Evolutionary conservation across 2,113 vertebrate species (phyloP), one percentile per base, ranked within the genome.

Genomic region (Pavo muticus): DNA sequence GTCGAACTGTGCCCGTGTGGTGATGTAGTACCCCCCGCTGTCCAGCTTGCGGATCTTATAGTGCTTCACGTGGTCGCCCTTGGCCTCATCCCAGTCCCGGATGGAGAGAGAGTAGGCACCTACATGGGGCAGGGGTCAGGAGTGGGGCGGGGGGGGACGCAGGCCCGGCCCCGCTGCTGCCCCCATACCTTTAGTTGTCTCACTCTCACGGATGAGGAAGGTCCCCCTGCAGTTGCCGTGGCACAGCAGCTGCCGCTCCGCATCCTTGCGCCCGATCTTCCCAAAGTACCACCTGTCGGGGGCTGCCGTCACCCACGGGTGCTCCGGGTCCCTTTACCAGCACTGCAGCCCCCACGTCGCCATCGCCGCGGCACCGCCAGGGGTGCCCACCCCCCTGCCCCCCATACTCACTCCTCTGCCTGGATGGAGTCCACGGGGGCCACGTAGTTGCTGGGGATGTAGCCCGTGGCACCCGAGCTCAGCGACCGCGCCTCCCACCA

Each of bases 1-100:
- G 78, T 98, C 97, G 20, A 99, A 99, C 98, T 99, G 99, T 30
- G 98, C 98, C 2, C 99, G 97, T 0, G 99, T 99, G 91, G 99
- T 99, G 98, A 99, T 99, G 97, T 99, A 99, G 97, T 98, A 99
- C 35, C 99, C 99, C 1, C 99, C 99, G 0, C 96, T 99, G 95
- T 99, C 99, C 94, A 99, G 97, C 72, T 99, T 99, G 42, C 99
- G 98, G 92, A 99, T 99, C 97, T 99, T 99, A 97, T 99, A 99
- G 98, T 99, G 99, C 96, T 99, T 99, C 68, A 99, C 98, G 2
- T 99, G 99, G 73, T 99, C 98, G 0, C 98, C 99, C 90, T 99
- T 99, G 69, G 78, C 96, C 47, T 99, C 98, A 3, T 99, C 99
- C 98, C 98, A 99, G 92, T 99, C 99, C 21, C 98, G 98, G 95